Evolutionary conservation across 2,113 vertebrate genomes (phyloP), one percentile per base, ranked within the genome.

Genomic region (Pogona vitticeps): DNA sequence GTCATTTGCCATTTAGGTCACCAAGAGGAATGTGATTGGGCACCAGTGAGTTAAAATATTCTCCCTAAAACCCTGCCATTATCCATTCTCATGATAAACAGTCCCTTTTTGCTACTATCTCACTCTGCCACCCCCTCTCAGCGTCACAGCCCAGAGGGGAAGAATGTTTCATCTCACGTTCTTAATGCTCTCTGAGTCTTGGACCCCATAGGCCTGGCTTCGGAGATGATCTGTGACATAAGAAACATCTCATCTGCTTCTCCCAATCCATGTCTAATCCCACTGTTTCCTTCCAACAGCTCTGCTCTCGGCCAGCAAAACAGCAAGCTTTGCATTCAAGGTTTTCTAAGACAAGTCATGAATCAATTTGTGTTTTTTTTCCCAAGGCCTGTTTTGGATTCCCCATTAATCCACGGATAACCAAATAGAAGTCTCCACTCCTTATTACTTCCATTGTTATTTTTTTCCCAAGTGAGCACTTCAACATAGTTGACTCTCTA

Each of bases 111-210:
- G 23, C 3, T 77, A 82, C 81, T 56, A 7, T 3, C 6, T 26
- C 65, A 75, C 23, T 87, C 77, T 56, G 40, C 65, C 70, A 76
- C 52, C 40, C 42, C 46, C 28, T 33, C 6, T 4, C 21, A 12
- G 10, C 68, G 84, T 38, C 8, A 9, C 33, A 23, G 13, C 58
- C 59, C 77, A 80, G 77, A 80, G 38, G 5, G 71, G 13, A n/a
- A 58, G 15, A n/a, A 70, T 84, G 76, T 63, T 89, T 84, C 77
- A 56, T 85, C 71, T 90, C 79, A 70, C 38, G 15, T 14, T 78
- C 63, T 76, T 65, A 58, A 80, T 28, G 38, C 3, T n/a, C 61
- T 33, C 33, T 56, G 38, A n/a, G 59, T 8, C 72, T 28, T 46
- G 6, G 23, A 23, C 46, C 85, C 31, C 6, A 6, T 52, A 38